Base-by-base conservation (phyloP, 2,888 invertebrate species). In the Acanthosepion esculentum region DNA sequence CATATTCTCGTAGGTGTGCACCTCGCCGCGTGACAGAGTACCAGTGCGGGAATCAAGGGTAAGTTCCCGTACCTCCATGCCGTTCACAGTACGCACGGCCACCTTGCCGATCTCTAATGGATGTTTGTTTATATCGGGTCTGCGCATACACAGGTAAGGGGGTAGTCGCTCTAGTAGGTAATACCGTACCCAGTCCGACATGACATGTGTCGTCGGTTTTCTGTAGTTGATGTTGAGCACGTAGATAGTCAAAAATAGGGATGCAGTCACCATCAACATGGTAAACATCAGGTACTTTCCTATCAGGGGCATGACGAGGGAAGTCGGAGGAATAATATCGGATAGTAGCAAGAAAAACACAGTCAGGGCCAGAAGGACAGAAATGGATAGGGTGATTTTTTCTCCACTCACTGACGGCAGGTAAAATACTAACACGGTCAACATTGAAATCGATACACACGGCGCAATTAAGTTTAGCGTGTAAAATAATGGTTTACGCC, bases 331-430 rank as follows among this genome's bases (percentile, higher is more conserved):
- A 97, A 99, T 99, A 97, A 99, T 99, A 98, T 99, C 99, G 96
- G 99, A 99, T 96, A 99, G 98, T 98, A 99, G 98, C 96, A 99
- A 98, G 98, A 99, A 99, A 98, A 99, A 99, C 98, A 99, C 99
- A 98, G 99, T 99, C 97, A 99, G 98, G 98, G 99, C 99, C 98
- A 99, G 99, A 97, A 99, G 98, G 98, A 99, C 99, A 95, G 99
- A 99, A 98, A 99, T 98, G 94, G 99, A 99, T 91, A 99, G 98
- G 0, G 99, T 99, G 95, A 99, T 99, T 98, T 99, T 99, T 97
- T 99, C 99, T 41, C 99, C 99, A 0, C 99, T 99, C 97, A 99
- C 99, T 2, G 99, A 99, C 94, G 99, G 99, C 95, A 99, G 98
- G 97, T 99, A 99, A 97, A 99, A 99, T 5, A 99, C 99, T 94